Evolutionary conservation across 92 coral and sea anemone genomes (phyloP).

Genomic region (Anthopleura xanthogrammica): DNA sequence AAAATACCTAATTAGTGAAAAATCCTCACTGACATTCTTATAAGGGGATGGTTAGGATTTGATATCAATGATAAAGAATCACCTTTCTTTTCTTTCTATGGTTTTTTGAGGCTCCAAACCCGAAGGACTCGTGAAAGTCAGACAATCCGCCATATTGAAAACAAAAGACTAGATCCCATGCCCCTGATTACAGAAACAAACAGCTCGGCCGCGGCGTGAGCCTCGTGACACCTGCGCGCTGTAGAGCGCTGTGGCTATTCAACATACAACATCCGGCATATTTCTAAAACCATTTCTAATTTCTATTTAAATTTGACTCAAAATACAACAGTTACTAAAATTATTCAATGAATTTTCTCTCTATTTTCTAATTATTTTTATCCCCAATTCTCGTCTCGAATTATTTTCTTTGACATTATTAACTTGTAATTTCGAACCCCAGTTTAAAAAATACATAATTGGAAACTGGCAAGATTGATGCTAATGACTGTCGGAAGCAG

Average conservation of each 20-base stretch:
- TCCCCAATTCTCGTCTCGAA: background rate
- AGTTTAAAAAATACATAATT: background rate
- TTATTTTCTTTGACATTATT: background rate
- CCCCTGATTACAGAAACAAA: constrained; percentile 29
- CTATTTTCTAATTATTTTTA: background rate
- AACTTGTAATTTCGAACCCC: background rate
- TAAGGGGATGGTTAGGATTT: background rate
- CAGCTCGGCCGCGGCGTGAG: constrained; percentile 18
- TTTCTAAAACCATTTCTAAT: background rate
- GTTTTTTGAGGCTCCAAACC: constrained; percentile 69
- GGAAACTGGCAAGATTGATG: background rate
- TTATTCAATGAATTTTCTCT: background rate
- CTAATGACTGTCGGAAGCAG: background rate
- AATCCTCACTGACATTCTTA: background rate
- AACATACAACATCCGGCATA: background rate
- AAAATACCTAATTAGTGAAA: background rate
- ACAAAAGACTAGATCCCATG: constrained; percentile 52
- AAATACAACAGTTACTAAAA: background rate
- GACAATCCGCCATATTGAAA: constrained; percentile 82
- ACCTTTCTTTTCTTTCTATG: constrained; percentile 61
- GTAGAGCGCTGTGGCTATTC: background rate
- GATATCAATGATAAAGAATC: background rate
- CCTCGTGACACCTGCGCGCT: constrained; percentile 16
- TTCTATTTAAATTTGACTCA: background rate
- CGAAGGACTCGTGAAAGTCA: constrained; percentile 59